These are phyloP conservation scores for Frankliniella intonsa DNA, from an alignment of 2,888 invertebrate genomes.

Conservation along the genomic window DNA sequence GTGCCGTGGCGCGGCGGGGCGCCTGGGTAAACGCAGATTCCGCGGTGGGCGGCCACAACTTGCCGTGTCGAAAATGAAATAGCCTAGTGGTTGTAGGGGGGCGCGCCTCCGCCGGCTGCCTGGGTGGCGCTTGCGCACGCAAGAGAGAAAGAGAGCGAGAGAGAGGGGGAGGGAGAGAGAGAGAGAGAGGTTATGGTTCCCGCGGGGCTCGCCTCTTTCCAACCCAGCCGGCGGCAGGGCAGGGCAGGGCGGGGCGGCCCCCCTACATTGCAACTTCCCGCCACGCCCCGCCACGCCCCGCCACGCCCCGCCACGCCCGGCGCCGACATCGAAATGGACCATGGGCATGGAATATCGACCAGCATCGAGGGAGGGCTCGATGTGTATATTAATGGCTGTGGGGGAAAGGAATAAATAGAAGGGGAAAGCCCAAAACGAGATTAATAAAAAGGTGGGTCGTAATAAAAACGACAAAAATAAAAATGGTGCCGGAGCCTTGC, in stretches of 20 bases:
- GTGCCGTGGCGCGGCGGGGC: too few species aligned
- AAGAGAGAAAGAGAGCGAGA: neutral
- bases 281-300: neutral
- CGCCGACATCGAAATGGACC: neutral
- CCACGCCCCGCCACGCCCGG: neutral
- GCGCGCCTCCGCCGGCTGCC: neutral
- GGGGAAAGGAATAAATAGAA: too few species aligned
- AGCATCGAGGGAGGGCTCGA: too few species aligned
- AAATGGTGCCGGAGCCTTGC: too few species aligned
- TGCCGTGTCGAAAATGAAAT: neutral
- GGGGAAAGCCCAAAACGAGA: neutral
- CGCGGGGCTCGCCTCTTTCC: neutral
- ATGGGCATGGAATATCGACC: too few species aligned
- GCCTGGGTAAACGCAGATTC: neutral
- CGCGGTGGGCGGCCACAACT: neutral
- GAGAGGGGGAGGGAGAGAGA: neutral
- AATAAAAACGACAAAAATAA: neutral
- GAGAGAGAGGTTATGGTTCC: neutral
- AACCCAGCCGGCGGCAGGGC: neutral
- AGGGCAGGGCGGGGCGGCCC: neutral
- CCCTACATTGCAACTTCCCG: neutral
- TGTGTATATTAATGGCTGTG: too few species aligned
- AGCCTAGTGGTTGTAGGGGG: neutral
- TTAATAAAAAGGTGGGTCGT: neutral
- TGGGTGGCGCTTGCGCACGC: neutral